Evolutionary conservation across 2,113 vertebrate genomes (phyloP), one percentile per base, ranked within the genome.

Genomic region (Bucco capensis): DNA sequence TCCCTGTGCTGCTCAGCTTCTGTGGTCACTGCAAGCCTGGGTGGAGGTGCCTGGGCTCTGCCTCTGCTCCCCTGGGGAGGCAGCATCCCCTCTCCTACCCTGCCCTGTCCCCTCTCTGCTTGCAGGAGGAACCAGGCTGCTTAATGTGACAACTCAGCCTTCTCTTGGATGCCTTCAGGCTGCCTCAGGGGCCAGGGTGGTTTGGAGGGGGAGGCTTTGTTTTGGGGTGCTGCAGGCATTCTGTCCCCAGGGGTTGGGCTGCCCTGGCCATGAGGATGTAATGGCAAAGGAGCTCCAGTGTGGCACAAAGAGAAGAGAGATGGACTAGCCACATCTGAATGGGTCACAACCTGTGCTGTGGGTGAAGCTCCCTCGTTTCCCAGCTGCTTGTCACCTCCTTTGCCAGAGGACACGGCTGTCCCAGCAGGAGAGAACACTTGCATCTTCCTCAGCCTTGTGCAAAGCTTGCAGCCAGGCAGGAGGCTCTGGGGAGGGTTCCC

Each of bases 251-350:
- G 58, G 23, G 2, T 1, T 15, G 25, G 65, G 65, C 46, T 88
- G 83, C 19, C 50, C 60, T 23, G 28, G 51, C 89, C 12, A 0
- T 7, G 30, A 38, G 79, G 46, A 70, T 1, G 1, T 0, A 0
- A 37, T 44, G 58, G 12, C 44, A 38, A 23, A 38, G n/a, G 60
- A 73, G 33, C 58, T 80, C 40, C 70, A 58, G 31, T 1, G 7
- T 58, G 75, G n/a, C 77, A 57, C 18, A 9, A 14, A 17, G 51
- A 31, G 33, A 17, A 35, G 22, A 9, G 83, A 54, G 44, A 33
- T 18, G 57, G 72, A 86, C 58, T 38, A 64, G 75, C 35, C 14
- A 1, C 38, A 7, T 33, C 61, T 6, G 19, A 74, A 61, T 51
- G 3, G 14, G 15, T 60, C 8, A 11, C 35, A 72, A 6, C 33